Percentiles rank a stretch among this genome's conserved stretches.
These are phyloP conservation scores for Parapsyche elsis DNA, from an alignment of 1,140 invertebrate genomes.

Conservation along the genomic window DNA sequence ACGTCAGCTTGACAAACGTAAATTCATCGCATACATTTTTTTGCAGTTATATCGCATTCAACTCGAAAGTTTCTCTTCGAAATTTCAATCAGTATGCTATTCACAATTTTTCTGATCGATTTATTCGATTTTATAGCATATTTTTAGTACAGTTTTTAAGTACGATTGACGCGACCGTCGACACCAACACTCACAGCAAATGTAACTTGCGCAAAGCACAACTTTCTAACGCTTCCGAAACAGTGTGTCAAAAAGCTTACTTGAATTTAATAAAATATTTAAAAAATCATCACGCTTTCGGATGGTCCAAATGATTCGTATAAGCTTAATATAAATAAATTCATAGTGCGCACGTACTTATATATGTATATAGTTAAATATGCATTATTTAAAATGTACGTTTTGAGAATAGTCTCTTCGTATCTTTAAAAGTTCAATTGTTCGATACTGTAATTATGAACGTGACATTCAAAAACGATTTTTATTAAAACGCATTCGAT, in stretches of 20 bases:
- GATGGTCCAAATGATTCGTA: too few relatives aligned
- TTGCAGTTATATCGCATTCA: not conserved
- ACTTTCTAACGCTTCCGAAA: not conserved
- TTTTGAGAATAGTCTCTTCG: too few relatives aligned
- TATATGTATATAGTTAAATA: not conserved
- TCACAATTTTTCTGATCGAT: too few relatives aligned
- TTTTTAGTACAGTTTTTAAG: not conserved
- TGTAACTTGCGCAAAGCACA: slow-evolving; percentile 19
- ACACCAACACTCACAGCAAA: not conserved
- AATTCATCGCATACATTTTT: slow-evolving; percentile 1
- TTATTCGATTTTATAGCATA: not conserved
- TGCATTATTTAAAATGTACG: too few relatives aligned
- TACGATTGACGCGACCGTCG: not conserved
- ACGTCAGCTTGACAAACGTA: not conserved
- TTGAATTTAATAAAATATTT: not conserved
- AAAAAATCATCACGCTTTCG: slow-evolving; percentile 4
- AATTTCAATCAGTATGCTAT: too few relatives aligned
- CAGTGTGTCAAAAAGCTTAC: not conserved
- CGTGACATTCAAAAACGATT: too few relatives aligned
- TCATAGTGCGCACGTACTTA: too few relatives aligned
- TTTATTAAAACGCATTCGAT: too few relatives aligned
- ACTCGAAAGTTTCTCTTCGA: too few relatives aligned
- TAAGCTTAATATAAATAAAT: too few relatives aligned
- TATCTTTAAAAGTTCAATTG: too few relatives aligned
- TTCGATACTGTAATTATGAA: too few relatives aligned